Conservation (phyloP, 1,140 invertebrate genomes). For the Aphelenchoides avenae region DNA sequence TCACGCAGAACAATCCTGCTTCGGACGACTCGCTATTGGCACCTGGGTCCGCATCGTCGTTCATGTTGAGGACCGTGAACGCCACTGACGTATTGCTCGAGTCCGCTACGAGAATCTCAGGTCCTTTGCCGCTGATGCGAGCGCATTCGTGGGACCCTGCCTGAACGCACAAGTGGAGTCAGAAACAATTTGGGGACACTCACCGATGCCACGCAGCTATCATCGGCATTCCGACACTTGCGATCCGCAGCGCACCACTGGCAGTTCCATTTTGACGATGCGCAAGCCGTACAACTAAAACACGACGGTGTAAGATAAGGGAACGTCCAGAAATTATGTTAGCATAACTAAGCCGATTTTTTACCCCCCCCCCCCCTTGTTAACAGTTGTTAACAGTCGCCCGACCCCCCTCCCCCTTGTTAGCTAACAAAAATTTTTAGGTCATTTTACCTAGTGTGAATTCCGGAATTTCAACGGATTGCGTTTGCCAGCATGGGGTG, state of each 20-base stretch:
- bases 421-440: too few relatives aligned
- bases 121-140: not conserved
- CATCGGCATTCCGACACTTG: constrained; percentile 10
- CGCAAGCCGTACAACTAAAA: constrained; percentile 48
- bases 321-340: too few relatives aligned
- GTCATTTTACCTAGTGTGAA: too few relatives aligned
- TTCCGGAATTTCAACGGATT: too few relatives aligned
- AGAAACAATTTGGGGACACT: not conserved
- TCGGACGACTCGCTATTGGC: too few relatives aligned
- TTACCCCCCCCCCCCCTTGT: too few relatives aligned
- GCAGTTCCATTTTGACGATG: constrained; percentile 46
- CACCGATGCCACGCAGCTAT: not conserved
- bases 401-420: too few relatives aligned
- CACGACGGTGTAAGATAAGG: not conserved
- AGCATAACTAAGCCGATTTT: too few relatives aligned
- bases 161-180: not conserved
- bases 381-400: too few relatives aligned
- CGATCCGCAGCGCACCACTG: constrained; percentile 38
- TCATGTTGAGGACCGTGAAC: constrained; percentile 37
- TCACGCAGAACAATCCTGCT: too few relatives aligned
- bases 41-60: too few relatives aligned
- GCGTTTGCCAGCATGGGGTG: too few relatives aligned
- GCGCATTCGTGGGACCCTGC: not conserved
- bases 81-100: constrained; percentile 32
- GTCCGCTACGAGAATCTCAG: constrained; percentile 37